Conservation (phyloP, 2,888 invertebrate genomes). For the Lepidonotus clava region DNA sequence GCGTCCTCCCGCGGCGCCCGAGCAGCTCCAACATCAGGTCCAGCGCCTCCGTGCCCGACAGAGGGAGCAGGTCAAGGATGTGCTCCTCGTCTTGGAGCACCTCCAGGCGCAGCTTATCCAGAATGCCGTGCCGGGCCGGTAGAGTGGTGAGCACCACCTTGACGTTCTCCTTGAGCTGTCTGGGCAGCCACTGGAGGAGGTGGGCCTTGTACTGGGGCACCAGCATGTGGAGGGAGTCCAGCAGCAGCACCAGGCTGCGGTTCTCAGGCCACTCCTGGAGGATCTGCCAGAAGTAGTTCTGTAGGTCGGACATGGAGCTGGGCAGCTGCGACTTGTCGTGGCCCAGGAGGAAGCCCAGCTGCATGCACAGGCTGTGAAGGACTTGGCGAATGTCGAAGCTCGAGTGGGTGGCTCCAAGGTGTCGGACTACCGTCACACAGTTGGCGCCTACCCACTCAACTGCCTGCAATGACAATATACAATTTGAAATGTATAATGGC, state of each 20-base stretch:
- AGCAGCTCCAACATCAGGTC: slow-evolving; percentile 60
- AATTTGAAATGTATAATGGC: no score
- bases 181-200: slow-evolving; percentile 69
- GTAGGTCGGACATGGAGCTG: slow-evolving; percentile 70
- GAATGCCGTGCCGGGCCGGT: slow-evolving; percentile 66
- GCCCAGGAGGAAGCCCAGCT: slow-evolving; percentile 68
- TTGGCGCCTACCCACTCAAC: slow-evolving; percentile 63
- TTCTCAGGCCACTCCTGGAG: slow-evolving; percentile 69
- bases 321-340: slow-evolving; percentile 65
- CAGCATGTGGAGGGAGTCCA: slow-evolving; percentile 65
- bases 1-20: slow-evolving; percentile 62
- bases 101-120: slow-evolving; percentile 67
- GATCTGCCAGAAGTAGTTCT: slow-evolving; percentile 70
- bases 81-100: slow-evolving; percentile 60
- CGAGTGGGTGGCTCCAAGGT: slow-evolving; percentile 70
- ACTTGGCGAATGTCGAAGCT: slow-evolving; percentile 72
- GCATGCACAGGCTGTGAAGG: slow-evolving; percentile 72
- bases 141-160: slow-evolving; percentile 74
- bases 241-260: slow-evolving; percentile 70
- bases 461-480: slow-evolving; percentile 64
- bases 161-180: slow-evolving; percentile 71
- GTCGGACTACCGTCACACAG: slow-evolving; percentile 70
- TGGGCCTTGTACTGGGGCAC: slow-evolving; percentile 61
- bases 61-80: slow-evolving; percentile 60
- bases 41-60: slow-evolving; percentile 54